Base-by-base conservation (phyloP, 2,888 invertebrate genomes). In the Quadriops clusia region DNA sequence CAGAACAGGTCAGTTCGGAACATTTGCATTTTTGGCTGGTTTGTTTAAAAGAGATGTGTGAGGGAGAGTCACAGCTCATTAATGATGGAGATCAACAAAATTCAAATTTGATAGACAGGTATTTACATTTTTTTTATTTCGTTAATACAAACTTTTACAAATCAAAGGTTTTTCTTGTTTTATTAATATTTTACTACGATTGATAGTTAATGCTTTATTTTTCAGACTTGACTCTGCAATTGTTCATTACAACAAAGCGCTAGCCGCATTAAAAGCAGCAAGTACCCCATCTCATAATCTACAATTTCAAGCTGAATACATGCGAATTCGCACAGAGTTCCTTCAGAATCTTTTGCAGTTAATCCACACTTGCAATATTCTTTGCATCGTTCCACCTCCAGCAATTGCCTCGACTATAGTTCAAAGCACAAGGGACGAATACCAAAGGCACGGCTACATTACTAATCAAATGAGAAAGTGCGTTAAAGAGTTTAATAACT, bases 371-470 rank as follows among this genome's bases (percentile, higher is more conserved):
- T 85, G 84, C 45, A 68, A 71, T 40, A 77, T 82, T 35, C 66
- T 86, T 20, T 84, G 85, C 49, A 84, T 90, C 35, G 86, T 89
- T 34, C 94, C 93, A 15, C 90, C 93, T 20, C 90, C 93, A 1
- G 91, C 91, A 1, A 86, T 91, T 32, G 90, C 93, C 1, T 75
- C 80, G 2, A 75, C 82, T 2, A 70, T 84, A 29, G 87, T 87
- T 0, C 78, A 81, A 41, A 74, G 74, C 21, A 76, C 80, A 1
- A 68, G 82, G 28, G 84, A 85, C 50, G 82, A 84, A 45, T 67
- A 82, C 31, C 77, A 82, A 44, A 70, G 79, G 42, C 83, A 77
- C 54, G 84, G 85, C 0, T 76, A 84, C 42, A 77, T 85, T 2
- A 80, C 84, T 0, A 74, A 75, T 50, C 83, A 84, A 66, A 55